These are phyloP conservation scores for Periophthalmus magnuspinnatus DNA, from an alignment of 2,797 vertebrate species.

Conservation along the genomic window DNA sequence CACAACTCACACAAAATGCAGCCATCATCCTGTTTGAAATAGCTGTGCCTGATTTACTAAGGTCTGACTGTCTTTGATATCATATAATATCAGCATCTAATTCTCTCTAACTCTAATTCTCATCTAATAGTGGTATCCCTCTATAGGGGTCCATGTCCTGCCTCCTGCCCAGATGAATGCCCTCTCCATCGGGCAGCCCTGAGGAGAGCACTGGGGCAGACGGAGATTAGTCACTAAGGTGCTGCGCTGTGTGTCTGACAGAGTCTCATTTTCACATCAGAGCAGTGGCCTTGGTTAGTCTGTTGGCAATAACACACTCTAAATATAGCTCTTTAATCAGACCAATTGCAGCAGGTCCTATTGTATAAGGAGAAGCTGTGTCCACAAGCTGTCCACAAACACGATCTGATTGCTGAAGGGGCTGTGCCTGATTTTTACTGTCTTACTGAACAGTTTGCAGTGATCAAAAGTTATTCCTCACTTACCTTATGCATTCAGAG, in stretches of 20 bases:
- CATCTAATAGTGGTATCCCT: constrained; percentile 12
- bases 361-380: not conserved
- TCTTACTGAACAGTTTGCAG: no score
- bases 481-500: no score
- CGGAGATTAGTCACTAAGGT: constrained; percentile 53
- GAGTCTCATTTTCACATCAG: constrained; percentile 57
- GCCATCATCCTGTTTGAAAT: constrained; percentile 17
- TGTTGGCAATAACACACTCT: constrained; percentile 27
- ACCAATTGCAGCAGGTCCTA: constrained; percentile 5
- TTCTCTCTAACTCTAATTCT: no score
- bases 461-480: no score
- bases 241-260: constrained; percentile 47
- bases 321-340: constrained; percentile 49
- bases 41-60: constrained; percentile 10
- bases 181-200: constrained; percentile 45
- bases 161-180: constrained; percentile 47
- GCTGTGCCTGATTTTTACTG: no score
- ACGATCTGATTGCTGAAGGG: no score
- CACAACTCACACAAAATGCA: not conserved
- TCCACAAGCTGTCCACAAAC: not conserved
- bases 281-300: constrained; percentile 40
- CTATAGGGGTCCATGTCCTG: constrained; percentile 23
- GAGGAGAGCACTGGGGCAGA: constrained; percentile 51
- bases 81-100: constrained; percentile 34
- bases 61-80: constrained; percentile 21